Evolutionary conservation across 2,113 vertebrate genomes (phyloP).

Genomic region (Todiramphus saurophagus): DNA sequence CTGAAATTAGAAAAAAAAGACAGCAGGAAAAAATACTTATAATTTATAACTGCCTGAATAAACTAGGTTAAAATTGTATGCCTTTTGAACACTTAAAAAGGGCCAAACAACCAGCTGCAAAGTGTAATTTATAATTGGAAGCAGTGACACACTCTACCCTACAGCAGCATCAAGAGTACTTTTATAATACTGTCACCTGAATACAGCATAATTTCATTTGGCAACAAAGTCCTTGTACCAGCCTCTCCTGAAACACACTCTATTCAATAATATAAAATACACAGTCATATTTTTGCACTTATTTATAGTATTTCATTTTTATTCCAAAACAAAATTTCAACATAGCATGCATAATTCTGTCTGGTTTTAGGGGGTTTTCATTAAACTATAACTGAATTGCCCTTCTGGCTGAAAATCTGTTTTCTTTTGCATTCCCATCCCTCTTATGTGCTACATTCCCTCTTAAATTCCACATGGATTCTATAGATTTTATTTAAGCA

Average conservation of each 20-base stretch:
- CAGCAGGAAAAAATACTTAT: not conserved
- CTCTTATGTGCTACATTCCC: conserved; percentile 36
- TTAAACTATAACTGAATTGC: conserved; percentile 75
- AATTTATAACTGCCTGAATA: not conserved
- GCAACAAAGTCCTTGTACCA: not conserved
- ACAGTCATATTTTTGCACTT: conserved; percentile 37
- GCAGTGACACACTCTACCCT: not conserved
- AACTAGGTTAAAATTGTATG: not conserved
- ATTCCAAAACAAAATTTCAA: conserved; percentile 37
- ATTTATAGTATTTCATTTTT: conserved; percentile 35
- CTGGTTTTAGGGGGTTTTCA: conserved; percentile 72
- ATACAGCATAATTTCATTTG: not conserved
- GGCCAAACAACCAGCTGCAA: not conserved
- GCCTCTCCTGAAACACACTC: not conserved
- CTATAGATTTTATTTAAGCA: conserved; percentile 78
- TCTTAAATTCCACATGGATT: conserved; percentile 72
- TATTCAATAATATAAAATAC: conserved; percentile 24
- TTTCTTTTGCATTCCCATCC: conserved; percentile 62
- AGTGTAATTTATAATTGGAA: not conserved
- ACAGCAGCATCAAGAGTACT: not conserved
- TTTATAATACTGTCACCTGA: conserved; percentile 23
- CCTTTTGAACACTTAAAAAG: not conserved
- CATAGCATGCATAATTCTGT: conserved; percentile 55
- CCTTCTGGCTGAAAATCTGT: conserved; percentile 77
- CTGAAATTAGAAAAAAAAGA: not conserved